Evolutionary conservation across 1,140 invertebrate genomes (phyloP).

Genomic region (Camponotus vicinus): DNA sequence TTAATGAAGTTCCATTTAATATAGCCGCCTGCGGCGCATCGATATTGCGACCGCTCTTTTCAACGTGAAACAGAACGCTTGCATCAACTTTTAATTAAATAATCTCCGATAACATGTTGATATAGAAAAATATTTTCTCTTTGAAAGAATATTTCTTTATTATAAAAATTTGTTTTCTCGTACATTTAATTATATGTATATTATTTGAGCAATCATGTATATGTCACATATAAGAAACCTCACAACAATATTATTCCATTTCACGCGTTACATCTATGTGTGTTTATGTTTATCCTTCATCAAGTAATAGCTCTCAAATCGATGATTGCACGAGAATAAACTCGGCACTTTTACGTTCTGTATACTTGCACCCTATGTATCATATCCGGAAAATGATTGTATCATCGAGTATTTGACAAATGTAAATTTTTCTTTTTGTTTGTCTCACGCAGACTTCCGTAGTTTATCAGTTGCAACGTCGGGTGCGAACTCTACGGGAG

Average conservation of each 20-base stretch:
- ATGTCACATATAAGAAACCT: not conserved
- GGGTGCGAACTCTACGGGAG: slow-evolving; percentile 93
- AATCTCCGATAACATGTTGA: slow-evolving; percentile 30
- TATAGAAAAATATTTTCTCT: not conserved
- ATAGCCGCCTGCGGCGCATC: not conserved
- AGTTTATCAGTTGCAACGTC: slow-evolving; percentile 93
- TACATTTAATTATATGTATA: not conserved
- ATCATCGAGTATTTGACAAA: not conserved
- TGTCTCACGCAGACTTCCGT: slow-evolving; percentile 89
- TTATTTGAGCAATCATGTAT: not conserved
- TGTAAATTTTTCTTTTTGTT: not conserved
- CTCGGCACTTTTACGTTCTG: not conserved
- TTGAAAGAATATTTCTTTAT: not conserved
- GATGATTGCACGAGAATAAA: slow-evolving; percentile 13
- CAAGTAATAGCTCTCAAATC: not conserved
- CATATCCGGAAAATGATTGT: not conserved
- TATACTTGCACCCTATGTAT: not conserved
- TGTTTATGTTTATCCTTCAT: not conserved
- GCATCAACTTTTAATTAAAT: slow-evolving; percentile 48
- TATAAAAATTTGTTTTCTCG: not conserved
- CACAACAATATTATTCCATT: slow-evolving; percentile 3
- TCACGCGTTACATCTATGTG: not conserved
- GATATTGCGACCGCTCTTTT: slow-evolving; percentile 32
- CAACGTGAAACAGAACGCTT: not conserved
- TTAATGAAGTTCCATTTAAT: slow-evolving; percentile 37